Evolutionary conservation across 2,113 vertebrate species (phyloP), one percentile per base, ranked within the genome.

Genomic region (Sander lucioperca): DNA sequence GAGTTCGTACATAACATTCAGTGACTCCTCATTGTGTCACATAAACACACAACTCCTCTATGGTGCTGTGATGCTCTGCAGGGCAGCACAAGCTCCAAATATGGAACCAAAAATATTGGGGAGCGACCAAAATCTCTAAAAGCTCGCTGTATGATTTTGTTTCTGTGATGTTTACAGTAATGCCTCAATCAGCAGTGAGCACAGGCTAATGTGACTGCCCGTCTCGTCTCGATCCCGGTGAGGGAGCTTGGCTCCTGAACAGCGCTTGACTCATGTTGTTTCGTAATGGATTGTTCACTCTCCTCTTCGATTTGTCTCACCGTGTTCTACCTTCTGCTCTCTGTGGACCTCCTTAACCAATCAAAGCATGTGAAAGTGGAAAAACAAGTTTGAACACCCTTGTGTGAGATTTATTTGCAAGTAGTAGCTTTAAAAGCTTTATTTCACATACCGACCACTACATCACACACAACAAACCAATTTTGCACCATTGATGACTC

Each of bases 31-130:
- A 11, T 59, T 12, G 80, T 75, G 87, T 91, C 85, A 89, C 86
- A 79, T 90, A 92, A 91, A 93, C 89, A 92, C 43, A 86, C 21
- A 69, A 90, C 83, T 86, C 80, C 80, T 83, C 50, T 68, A 45
- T n/a, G 5, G 68, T 6, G 0, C 74, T 9, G 30, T 75, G 79
- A 89, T 65, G 45, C 53, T 86, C 2, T 47, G 58, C 83, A 91
- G 86, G 45, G 10, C 58, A 23, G 84, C 25, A 5, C 25, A 23
- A 66, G 59, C 67, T 86, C 90, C 91, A 89, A 90, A 92, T 90
- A 92, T 91, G 89, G 91, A 80, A 72, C 82, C 62, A 81, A 56
- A 82, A 80, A 77, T 88, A 84, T 82, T 62, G 53, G 61, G 65
- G 57, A 81, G 89, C 25, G 33, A 77, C 66, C 69, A 81, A 91